A percentile compares a stretch with the other conserved stretches of the same genome.
phyloP scores from a whole-genome alignment of 2,113 vertebrate species.

The Colinus virginianus region DNA sequence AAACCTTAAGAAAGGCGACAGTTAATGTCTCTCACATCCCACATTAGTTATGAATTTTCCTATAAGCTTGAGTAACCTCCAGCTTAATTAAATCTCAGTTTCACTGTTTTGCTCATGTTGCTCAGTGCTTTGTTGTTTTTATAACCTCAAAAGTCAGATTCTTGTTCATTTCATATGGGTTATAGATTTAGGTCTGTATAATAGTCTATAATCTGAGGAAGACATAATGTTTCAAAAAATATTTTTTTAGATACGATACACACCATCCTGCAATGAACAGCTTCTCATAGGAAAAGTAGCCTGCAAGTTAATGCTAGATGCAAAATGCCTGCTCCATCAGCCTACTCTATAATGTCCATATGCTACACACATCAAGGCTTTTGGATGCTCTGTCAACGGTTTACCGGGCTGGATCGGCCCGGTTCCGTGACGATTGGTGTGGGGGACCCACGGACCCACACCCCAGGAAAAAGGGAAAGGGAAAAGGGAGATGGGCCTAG shows the following conservation, averaged over 20 bases:
- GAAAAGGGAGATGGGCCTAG: no score
- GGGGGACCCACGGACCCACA: no score
- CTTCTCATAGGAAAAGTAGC: background rate
- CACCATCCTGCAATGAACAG: background rate
- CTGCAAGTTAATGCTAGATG: background rate
- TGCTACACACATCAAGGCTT: background rate
- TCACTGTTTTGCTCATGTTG: fast-evolving
- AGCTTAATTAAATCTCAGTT: background rate
- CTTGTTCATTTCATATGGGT: fast-evolving
- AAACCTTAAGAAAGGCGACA: background rate
- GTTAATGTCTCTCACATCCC: background rate
- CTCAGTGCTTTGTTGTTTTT: background rate
- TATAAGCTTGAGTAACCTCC: background rate
- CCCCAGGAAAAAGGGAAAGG: no score
- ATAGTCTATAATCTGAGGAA: background rate
- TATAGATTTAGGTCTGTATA: background rate
- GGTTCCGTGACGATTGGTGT: no score
- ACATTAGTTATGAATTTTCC: background rate
- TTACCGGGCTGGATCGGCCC: no score
- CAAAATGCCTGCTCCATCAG: background rate
- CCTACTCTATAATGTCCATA: fast-evolving
- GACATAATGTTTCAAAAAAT: fast-evolving
- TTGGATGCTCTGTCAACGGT: no score
- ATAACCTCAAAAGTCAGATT: background rate
- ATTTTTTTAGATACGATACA: background rate